Percentiles rank a stretch among this genome's conserved stretches.
Conservation (phyloP, 2,888 invertebrate genomes). For the Odontomyia ornata region DNA sequence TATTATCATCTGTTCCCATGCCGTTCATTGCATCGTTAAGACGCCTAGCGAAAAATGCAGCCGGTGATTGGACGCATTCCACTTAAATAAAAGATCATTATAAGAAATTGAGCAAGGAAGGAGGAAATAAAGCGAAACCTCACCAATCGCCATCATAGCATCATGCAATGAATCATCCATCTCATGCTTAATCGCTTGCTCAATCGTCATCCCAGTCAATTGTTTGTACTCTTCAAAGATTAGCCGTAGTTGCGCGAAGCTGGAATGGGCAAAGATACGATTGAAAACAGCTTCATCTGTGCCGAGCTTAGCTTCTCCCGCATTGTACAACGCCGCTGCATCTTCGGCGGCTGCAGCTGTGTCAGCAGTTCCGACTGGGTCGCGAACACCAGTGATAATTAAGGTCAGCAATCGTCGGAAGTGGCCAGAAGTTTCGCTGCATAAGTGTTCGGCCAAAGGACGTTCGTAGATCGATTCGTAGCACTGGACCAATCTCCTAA, state of each 20-base stretch:
- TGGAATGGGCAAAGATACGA: conserved; percentile 75
- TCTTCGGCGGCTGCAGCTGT: conserved; percentile 71
- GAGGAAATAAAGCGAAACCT: conserved; percentile 40
- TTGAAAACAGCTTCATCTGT: conserved; percentile 77
- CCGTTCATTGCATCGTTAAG: conserved; percentile 73
- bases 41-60: conserved; percentile 73
- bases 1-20: conserved; percentile 74
- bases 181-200: conserved; percentile 74
- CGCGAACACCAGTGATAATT: conserved; percentile 72
- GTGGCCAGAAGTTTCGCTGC: conserved; percentile 79
- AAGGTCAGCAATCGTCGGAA: conserved; percentile 78
- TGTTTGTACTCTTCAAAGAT: conserved; percentile 77
- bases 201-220: conserved; percentile 74
- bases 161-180: conserved; percentile 69
- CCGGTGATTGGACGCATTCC: conserved; percentile 72
- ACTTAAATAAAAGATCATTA: conserved; percentile 66
- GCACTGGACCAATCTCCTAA: conserved; percentile 69
- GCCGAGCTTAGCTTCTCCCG: conserved; percentile 75
- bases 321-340: conserved; percentile 74
- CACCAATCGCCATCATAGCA: conserved; percentile 74
- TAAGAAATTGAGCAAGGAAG: neutral
- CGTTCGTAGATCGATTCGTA: conserved; percentile 73
- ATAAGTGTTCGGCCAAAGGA: conserved; percentile 76
- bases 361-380: conserved; percentile 71
- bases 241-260: conserved; percentile 73